A percentile compares a stretch with the other conserved stretches of the same genome.
Conservation (phyloP, 1,140 invertebrate genomes). For the Eriocheir sinensis region DNA sequence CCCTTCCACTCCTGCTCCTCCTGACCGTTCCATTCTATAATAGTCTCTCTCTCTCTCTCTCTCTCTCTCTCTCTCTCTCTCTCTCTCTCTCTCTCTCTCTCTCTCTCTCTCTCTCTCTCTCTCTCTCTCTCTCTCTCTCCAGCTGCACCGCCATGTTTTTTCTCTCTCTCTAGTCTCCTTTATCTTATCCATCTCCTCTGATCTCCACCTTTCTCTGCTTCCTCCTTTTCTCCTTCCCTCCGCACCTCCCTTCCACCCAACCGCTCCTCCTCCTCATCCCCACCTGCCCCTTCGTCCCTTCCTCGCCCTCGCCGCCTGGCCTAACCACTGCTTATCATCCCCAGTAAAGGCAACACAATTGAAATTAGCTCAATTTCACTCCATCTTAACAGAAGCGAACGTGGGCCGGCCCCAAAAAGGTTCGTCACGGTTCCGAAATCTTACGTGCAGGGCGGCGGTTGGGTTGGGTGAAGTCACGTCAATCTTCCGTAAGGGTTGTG, state of each 20-base stretch:
- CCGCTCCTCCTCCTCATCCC: not conserved
- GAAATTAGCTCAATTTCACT: slow-evolving; percentile 77
- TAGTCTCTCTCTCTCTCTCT: slow-evolving; percentile 16
- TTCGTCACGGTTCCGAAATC: slow-evolving; percentile 43
- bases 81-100: slow-evolving; percentile 35
- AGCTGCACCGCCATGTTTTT: not conserved
- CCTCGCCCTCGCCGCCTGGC: slow-evolving; percentile 30
- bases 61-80: slow-evolving; percentile 54
- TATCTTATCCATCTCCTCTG: not conserved
- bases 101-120: slow-evolving; percentile 55
- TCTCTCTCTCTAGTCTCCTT: not conserved
- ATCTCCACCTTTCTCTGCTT: not conserved
- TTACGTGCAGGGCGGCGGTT: slow-evolving; percentile 12
- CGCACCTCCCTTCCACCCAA: not conserved
- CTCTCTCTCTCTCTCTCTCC: slow-evolving; percentile 50
- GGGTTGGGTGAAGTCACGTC: too few species aligned
- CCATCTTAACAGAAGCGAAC: slow-evolving; percentile 70
- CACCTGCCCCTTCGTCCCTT: not conserved
- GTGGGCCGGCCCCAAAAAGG: slow-evolving; percentile 48
- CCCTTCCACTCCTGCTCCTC: not conserved
- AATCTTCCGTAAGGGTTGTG: too few species aligned
- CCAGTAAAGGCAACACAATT: slow-evolving; percentile 76
- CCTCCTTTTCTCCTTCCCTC: not conserved
- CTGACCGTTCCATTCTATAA: not conserved
- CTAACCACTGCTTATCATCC: slow-evolving; percentile 73